Conservation (phyloP, 2,888 invertebrate species). For the Pterostichus madidus region DNA sequence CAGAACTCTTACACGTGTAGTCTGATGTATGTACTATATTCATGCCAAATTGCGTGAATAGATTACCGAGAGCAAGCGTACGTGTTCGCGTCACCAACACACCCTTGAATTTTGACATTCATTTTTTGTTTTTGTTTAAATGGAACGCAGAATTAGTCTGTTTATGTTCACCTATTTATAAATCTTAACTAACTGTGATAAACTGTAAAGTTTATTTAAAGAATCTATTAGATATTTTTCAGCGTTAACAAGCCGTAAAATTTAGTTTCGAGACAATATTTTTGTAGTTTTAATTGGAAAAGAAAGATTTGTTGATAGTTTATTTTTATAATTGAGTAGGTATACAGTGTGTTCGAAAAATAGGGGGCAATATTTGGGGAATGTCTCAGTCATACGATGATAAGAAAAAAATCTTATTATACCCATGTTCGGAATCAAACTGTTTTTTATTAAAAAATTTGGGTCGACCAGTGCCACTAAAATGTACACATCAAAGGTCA, state of each 20-base stretch:
- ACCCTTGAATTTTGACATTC: constrained; percentile 48
- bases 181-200: not conserved
- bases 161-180: constrained; percentile 42
- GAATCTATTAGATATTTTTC: not conserved
- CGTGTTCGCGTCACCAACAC: constrained; percentile 25
- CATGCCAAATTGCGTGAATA: constrained; percentile 41
- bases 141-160: constrained; percentile 19
- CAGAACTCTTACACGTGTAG: constrained; percentile 18
- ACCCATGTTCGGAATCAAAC: too few species aligned
- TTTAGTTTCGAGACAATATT: not conserved
- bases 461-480: too few species aligned
- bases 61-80: not conserved
- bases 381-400: too few species aligned
- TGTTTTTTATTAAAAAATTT: too few species aligned
- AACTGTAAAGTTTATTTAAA: not conserved
- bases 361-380: too few species aligned
- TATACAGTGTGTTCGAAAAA: too few species aligned
- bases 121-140: constrained; percentile 27
- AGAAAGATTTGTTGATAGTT: too few species aligned
- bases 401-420: too few species aligned
- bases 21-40: not conserved
- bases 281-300: too few species aligned
- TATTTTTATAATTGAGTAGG: too few species aligned
- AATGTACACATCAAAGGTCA: too few species aligned
- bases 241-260: not conserved